Conservation (phyloP, 2,888 invertebrate species). For the Eupithecia exiguata region DNA sequence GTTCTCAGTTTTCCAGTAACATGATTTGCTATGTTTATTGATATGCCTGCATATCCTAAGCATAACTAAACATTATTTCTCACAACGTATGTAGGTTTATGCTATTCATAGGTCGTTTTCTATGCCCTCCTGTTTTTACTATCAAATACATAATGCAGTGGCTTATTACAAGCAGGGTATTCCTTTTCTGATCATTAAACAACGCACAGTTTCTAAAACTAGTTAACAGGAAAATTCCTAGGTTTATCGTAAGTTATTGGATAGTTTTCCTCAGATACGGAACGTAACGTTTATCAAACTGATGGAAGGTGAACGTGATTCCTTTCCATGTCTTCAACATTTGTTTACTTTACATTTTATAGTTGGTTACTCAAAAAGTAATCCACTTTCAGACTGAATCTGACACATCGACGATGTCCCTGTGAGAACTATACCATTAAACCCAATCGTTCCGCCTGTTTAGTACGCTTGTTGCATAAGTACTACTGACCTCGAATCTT, state of each 20-base stretch:
- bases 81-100: neutral
- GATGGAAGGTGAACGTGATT: neutral
- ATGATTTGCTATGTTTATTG: neutral
- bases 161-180: neutral
- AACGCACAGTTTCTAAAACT: neutral
- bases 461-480: slow-evolving; percentile 49
- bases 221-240: slow-evolving; percentile 7
- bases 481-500: slow-evolving; percentile 34
- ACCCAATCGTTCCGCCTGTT: slow-evolving; percentile 45
- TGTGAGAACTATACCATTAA: slow-evolving; percentile 50
- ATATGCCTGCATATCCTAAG: neutral
- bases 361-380: neutral
- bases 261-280: slow-evolving; percentile 12
- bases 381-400: slow-evolving; percentile 22
- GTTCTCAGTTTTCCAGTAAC: neutral
- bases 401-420: slow-evolving; percentile 43
- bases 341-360: neutral
- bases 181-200: neutral
- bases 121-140: neutral
- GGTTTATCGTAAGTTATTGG: neutral
- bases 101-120: neutral
- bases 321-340: neutral
- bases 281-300: neutral
- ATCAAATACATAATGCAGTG: neutral
- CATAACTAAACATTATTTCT: neutral